phyloP scores from a whole-genome alignment of 2,888 invertebrate genomes.

The Acanthoscelides obtectus region DNA sequence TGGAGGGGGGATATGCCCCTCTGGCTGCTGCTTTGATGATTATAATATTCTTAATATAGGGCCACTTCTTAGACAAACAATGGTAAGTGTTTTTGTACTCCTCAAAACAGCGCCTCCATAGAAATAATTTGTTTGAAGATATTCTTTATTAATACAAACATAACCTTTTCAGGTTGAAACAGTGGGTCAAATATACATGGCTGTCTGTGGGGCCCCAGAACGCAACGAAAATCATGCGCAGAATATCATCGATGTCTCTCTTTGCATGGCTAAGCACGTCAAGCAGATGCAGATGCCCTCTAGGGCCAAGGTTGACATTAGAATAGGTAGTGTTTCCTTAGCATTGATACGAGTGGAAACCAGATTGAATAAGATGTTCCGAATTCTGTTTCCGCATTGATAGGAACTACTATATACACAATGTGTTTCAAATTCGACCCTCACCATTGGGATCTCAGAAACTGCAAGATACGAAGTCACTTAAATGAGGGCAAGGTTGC shows the following conservation, averaged over 20 bases:
- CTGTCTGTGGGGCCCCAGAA: slow-evolving; percentile 85
- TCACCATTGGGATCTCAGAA: too few relatives aligned
- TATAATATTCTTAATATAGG: too few relatives aligned
- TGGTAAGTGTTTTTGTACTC: neutral
- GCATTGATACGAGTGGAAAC: too few relatives aligned
- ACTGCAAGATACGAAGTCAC: too few relatives aligned
- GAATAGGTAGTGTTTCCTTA: slow-evolving; percentile 64
- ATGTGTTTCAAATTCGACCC: too few relatives aligned
- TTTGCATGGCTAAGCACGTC: slow-evolving; percentile 68
- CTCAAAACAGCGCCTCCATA: neutral
- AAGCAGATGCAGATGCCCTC: slow-evolving; percentile 61
- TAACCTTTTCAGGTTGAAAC: slow-evolving; percentile 71
- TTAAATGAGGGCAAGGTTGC: too few relatives aligned
- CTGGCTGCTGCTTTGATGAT: too few relatives aligned
- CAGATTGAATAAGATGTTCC: too few relatives aligned
- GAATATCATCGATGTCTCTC: slow-evolving; percentile 71
- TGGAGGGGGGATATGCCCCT: too few relatives aligned
- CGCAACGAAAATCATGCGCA: slow-evolving; percentile 67
- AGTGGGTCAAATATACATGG: slow-evolving; percentile 89
- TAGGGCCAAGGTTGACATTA: slow-evolving; percentile 55
- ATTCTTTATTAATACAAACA: neutral
- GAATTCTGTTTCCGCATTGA: too few relatives aligned
- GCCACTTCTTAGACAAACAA: too few relatives aligned
- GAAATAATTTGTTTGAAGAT: neutral
- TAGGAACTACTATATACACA: too few relatives aligned